Evolutionary conservation across 2,888 invertebrate genomes (phyloP).

Genomic region (Cataglyphis albicans): DNA sequence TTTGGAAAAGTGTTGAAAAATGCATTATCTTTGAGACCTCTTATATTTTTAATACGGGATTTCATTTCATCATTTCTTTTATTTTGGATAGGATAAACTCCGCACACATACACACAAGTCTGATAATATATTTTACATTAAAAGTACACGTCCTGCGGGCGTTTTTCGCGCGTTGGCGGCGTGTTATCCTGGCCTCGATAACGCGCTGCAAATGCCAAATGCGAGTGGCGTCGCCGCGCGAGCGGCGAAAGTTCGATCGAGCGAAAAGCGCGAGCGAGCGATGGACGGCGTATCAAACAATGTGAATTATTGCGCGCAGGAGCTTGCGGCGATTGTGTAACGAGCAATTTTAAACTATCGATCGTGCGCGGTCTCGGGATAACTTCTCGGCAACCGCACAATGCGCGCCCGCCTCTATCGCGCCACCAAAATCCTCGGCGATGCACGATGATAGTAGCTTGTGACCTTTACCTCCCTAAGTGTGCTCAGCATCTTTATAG

Average conservation of each 20-base stretch:
- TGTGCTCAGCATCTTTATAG: not conserved
- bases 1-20: not conserved
- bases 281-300: slow-evolving; percentile 22
- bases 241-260: not conserved
- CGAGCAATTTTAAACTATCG: slow-evolving; percentile 38
- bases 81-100: not conserved
- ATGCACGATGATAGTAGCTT: not conserved
- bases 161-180: slow-evolving; percentile 16
- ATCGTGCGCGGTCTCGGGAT: not conserved
- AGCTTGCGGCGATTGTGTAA: slow-evolving; percentile 27
- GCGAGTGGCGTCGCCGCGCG: not conserved
- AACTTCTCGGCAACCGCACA: not conserved
- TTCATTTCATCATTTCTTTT: not conserved
- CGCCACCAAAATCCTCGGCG: slow-evolving; percentile 14
- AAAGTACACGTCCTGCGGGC: not conserved
- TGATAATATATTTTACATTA: not conserved
- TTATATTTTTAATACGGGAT: not conserved
- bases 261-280: not conserved
- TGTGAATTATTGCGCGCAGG: slow-evolving; percentile 21
- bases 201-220: slow-evolving; percentile 37
- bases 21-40: not conserved
- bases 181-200: slow-evolving; percentile 41
- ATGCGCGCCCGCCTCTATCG: not conserved
- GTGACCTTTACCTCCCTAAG: slow-evolving; percentile 27
- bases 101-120: not conserved